Base-by-base conservation (phyloP, 1,140 invertebrate species). In the Parapsyche elsis region DNA sequence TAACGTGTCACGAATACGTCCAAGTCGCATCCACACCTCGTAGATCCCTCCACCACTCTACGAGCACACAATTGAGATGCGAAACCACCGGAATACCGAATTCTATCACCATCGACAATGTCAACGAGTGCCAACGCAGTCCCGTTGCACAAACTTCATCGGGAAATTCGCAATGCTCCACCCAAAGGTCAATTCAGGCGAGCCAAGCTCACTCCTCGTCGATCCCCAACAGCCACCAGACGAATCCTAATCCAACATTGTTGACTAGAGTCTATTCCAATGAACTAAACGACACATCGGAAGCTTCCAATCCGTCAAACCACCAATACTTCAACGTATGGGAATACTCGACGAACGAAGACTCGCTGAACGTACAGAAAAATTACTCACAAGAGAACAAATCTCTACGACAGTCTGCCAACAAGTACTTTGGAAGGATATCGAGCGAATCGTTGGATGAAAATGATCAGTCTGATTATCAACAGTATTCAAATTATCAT, bases 1-100 rank as follows among this genome's bases (percentile, higher is more conserved):
- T 88, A 78, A 86, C 86, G 53, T 81, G 81, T 61, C 82, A 78
- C 46, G 75, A 78, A 76, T 53, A 70, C 71, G 23, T 16, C 85
- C 86, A 81, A 82, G 84, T 24, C 83, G 53, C 83, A 46, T 38
- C 85, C 26, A 80, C 45, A 80, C 77, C 81, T 79, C 79, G 71
- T 74, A 38, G 75, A 30, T 38, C 76, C 38, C 64, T 71, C 9
- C 73, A 77, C 9, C 73, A 67, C n/a, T 67, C 79, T 12, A 61
- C 49, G 14, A 71, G 77, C 59, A 38, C 44, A 14, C 77, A 70
- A 14, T n/a, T 77, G 26, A 77, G 57, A 23, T 77, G 57, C 16
- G 75, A 77, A 2, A 14, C 24, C 9, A 21, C 46, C 12, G 45
- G 71, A n/a, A 64, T 77, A 64, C n/a, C 30, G 14, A 64, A 64